Percentiles rank a stretch among this genome's conserved stretches.
Evolutionary conservation across 2,888 invertebrate genomes (phyloP).

Genomic region (Hedychridium roseum): DNA sequence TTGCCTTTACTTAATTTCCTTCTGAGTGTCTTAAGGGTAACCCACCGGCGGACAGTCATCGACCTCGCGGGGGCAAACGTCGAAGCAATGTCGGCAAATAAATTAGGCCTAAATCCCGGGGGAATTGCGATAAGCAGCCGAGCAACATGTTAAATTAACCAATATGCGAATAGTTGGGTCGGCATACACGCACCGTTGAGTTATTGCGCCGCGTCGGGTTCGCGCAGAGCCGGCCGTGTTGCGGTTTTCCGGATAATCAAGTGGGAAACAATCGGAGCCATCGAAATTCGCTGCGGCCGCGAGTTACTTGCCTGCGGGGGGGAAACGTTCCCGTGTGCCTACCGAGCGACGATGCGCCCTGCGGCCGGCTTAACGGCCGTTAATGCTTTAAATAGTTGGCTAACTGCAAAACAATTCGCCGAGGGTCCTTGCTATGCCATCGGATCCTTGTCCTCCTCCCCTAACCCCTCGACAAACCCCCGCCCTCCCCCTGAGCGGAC

Average conservation of each 20-base stretch:
- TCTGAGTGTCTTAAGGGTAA: no score
- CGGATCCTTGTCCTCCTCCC: constrained; percentile 2
- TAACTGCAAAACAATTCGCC: constrained; percentile 42
- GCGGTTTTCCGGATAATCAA: constrained; percentile 51
- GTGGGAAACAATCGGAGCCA: constrained; percentile 48
- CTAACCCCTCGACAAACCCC: constrained; percentile 1
- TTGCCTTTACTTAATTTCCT: no score
- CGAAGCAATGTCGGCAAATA: no score
- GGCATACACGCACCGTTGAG: no score
- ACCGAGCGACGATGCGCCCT: constrained; percentile 1
- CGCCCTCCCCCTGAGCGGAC: not conserved
- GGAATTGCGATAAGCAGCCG: no score
- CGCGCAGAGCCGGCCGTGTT: constrained; percentile 35
- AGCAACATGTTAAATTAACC: constrained; percentile 44
- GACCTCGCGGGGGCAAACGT: no score
- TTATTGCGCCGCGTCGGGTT: not conserved
- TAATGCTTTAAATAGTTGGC: constrained; percentile 45
- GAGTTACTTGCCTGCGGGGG: constrained; percentile 35
- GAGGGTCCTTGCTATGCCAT: not conserved
- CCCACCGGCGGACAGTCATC: no score
- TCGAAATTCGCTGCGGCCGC: constrained; percentile 41
- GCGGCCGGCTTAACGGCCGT: constrained; percentile 18
- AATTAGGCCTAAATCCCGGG: no score
- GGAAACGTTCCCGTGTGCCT: constrained; percentile 17
- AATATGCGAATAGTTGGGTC: constrained; percentile 41